phyloP scores from a whole-genome alignment of 2,797 vertebrate genomes.

The Sitta carolinensis region DNA sequence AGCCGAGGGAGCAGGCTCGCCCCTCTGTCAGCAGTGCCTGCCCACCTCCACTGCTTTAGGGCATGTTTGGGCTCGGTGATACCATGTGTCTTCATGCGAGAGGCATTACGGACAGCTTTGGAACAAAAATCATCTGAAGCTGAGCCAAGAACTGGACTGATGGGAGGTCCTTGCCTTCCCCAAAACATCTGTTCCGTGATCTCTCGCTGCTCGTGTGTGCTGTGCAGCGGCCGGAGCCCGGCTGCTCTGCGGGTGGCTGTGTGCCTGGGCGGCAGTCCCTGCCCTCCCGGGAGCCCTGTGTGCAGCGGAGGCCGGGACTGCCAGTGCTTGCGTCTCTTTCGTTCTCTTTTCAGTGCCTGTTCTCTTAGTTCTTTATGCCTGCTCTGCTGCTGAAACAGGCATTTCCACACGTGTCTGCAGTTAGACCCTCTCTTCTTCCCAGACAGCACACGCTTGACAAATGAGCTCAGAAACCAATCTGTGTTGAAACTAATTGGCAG shows the following conservation, averaged over 20 bases:
- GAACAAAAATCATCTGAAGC: not conserved
- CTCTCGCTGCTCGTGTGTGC: not conserved
- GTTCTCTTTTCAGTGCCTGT: fast-evolving
- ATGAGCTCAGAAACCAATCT: not conserved
- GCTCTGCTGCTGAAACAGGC: not conserved
- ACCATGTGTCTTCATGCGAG: not conserved
- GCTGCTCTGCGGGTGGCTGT: not conserved
- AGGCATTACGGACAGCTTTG: not conserved
- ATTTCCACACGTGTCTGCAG: not conserved
- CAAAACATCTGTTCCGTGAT: not conserved
- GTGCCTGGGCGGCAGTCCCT: not conserved
- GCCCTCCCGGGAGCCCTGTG: not conserved
- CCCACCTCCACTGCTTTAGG: not conserved
- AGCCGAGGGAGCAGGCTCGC: not conserved
- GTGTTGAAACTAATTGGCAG: not conserved
- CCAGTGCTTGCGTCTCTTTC: not conserved
- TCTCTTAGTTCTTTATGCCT: not conserved
- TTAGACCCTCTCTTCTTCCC: not conserved
- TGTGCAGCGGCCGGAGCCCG: not conserved
- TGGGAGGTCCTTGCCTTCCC: not conserved
- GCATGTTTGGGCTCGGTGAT: fast-evolving
- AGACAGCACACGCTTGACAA: fast-evolving
- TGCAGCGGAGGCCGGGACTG: not conserved
- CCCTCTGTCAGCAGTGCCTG: not conserved
- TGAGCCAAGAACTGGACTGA: not conserved